Evolutionary conservation across 1,140 invertebrate genomes (phyloP).

Genomic region (Eubasilissa regina): DNA sequence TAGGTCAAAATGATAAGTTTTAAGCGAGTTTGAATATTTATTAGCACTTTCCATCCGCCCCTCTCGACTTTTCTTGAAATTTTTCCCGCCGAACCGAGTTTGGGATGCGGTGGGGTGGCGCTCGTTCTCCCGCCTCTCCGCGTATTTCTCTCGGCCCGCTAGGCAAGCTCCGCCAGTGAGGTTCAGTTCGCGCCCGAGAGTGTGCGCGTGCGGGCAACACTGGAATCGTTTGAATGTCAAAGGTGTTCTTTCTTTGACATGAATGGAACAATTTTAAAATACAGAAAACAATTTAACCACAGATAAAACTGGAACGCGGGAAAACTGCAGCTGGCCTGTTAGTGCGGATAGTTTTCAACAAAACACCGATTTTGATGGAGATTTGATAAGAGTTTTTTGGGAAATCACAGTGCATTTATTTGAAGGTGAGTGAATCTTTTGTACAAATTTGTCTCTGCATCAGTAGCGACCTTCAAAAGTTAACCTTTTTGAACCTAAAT

Average conservation of each 20-base stretch:
- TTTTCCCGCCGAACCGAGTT: neutral
- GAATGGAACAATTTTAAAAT: constrained; percentile 36
- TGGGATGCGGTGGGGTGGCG: constrained; percentile 7
- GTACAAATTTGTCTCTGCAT: constrained; percentile 4
- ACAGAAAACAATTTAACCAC: constrained; percentile 4
- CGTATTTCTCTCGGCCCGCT: constrained; percentile 22
- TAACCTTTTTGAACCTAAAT: neutral
- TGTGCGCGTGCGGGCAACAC: constrained; percentile 37
- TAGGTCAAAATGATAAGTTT: no score
- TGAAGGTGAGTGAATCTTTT: constrained; percentile 24
- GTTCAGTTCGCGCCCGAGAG: constrained; percentile 33
- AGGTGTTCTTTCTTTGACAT: constrained; percentile 36
- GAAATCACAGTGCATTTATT: constrained; percentile 21
- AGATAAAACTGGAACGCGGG: neutral
- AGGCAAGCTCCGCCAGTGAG: neutral
- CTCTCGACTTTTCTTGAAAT: no score
- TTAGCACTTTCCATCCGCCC: no score
- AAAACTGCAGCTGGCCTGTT: neutral
- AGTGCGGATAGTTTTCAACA: constrained; percentile 8
- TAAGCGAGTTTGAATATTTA: no score
- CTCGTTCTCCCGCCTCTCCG: neutral
- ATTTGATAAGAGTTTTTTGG: constrained; percentile 23
- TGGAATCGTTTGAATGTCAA: constrained; percentile 26
- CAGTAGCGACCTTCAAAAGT: constrained; percentile 26
- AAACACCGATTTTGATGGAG: constrained; percentile 10